These are phyloP conservation scores for Thermophis baileyi DNA, from an alignment of 2,113 vertebrate genomes.

Conservation along the genomic window DNA sequence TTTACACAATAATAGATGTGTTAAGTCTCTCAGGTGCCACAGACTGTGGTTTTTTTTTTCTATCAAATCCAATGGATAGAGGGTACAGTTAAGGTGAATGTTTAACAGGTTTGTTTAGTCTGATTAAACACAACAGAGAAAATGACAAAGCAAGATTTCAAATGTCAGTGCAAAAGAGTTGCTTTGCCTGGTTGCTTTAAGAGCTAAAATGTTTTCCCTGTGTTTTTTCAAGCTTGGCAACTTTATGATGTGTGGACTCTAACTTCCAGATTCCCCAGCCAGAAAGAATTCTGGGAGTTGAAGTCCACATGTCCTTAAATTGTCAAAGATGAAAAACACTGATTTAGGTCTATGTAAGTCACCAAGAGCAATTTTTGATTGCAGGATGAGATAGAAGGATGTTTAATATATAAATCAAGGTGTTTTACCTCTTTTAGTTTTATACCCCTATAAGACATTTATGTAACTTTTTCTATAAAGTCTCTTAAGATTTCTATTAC, in stretches of 20 bases:
- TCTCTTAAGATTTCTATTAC: background rate
- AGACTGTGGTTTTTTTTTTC: background rate
- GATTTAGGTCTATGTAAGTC: background rate
- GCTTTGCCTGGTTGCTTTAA: slow-evolving; percentile 1
- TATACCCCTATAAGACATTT: background rate
- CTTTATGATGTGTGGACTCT: background rate
- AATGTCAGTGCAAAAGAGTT: background rate
- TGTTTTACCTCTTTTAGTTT: background rate
- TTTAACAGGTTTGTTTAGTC: background rate
- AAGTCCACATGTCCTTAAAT: background rate
- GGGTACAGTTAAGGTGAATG: background rate
- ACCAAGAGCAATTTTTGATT: background rate
- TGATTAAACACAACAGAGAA: background rate
- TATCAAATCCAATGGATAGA: background rate
- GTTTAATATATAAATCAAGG: background rate
- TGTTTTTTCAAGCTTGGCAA: background rate
- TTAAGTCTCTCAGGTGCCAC: background rate
- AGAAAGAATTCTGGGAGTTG: background rate
- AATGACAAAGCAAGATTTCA: background rate
- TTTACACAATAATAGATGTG: background rate
- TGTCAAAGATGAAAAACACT: background rate
- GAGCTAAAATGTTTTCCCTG: slow-evolving; percentile 24
- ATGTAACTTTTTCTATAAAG: slow-evolving; percentile 2
- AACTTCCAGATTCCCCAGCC: background rate
- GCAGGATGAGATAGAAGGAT: background rate